Conservation (phyloP, 2,888 invertebrate genomes). For the Melanostoma mellinum region DNA sequence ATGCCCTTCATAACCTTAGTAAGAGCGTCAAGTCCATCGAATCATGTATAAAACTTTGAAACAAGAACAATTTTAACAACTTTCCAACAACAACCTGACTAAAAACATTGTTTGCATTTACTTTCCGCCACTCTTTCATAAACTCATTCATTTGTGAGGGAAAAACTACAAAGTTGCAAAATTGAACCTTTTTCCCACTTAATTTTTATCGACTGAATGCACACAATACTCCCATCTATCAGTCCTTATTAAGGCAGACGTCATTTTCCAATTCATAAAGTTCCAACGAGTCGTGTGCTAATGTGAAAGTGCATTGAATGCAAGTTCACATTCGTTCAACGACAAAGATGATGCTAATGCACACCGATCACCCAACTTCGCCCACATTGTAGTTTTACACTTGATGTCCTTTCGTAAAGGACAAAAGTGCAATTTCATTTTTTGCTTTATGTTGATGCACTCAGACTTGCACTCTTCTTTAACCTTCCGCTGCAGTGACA, state of each 20-base stretch:
- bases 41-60: no score
- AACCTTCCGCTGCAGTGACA: no score
- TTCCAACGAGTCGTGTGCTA: slow-evolving; percentile 56
- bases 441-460: slow-evolving; percentile 52
- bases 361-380: slow-evolving; percentile 19
- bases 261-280: slow-evolving; percentile 58
- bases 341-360: slow-evolving; percentile 51
- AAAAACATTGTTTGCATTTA: no score
- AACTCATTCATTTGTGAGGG: not conserved
- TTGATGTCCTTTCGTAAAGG: slow-evolving; percentile 59
- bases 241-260: slow-evolving; percentile 40
- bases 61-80: no score
- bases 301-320: slow-evolving; percentile 62
- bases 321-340: slow-evolving; percentile 47
- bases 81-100: no score
- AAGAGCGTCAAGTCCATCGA: no score
- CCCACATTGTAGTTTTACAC: not conserved
- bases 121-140: not conserved
- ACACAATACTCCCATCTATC: slow-evolving; percentile 33
- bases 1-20: no score
- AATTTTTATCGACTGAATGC: slow-evolving; percentile 13
- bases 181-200: slow-evolving; percentile 24
- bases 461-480: slow-evolving; percentile 18
- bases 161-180: slow-evolving; percentile 31
- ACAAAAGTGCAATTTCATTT: slow-evolving; percentile 63